These are phyloP conservation scores for Galendromus occidentalis DNA, from an alignment of 1,140 invertebrate species.

Conservation along the genomic window DNA sequence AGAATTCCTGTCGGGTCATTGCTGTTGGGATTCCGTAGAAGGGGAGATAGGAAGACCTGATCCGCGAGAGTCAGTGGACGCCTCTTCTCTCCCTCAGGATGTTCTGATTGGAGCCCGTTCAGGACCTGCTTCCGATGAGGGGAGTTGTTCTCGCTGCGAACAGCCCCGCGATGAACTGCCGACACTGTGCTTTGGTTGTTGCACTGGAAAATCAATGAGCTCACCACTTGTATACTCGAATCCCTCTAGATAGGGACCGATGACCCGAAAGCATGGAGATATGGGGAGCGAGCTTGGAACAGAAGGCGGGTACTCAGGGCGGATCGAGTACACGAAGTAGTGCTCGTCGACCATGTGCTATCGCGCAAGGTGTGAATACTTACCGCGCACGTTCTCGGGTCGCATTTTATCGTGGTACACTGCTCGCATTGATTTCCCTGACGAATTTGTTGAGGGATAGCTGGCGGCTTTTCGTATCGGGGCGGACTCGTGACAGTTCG, in stretches of 20 bases:
- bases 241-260: too few species aligned
- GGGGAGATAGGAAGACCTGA: conserved; percentile 3
- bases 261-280: too few species aligned
- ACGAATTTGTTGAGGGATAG: neutral
- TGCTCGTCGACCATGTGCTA: too few species aligned
- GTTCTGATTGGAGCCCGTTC: neutral
- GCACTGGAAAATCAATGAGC: neutral
- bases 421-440: neutral
- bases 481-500: conserved; percentile 1
- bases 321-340: too few species aligned
- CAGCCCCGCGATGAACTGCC: neutral
- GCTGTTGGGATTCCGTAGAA: neutral
- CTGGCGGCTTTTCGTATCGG: neutral
- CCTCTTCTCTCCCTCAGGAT: neutral
- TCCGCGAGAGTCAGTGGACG: neutral
- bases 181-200: neutral
- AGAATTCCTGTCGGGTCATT: neutral
- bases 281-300: too few species aligned
- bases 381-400: conserved; percentile 10
- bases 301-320: too few species aligned
- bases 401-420: neutral
- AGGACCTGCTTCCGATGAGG: neutral
- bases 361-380: neutral
- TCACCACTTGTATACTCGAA: too few species aligned
- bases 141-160: neutral